Conservation (phyloP, 2,888 invertebrate genomes). For the Phorcus lineatus region DNA sequence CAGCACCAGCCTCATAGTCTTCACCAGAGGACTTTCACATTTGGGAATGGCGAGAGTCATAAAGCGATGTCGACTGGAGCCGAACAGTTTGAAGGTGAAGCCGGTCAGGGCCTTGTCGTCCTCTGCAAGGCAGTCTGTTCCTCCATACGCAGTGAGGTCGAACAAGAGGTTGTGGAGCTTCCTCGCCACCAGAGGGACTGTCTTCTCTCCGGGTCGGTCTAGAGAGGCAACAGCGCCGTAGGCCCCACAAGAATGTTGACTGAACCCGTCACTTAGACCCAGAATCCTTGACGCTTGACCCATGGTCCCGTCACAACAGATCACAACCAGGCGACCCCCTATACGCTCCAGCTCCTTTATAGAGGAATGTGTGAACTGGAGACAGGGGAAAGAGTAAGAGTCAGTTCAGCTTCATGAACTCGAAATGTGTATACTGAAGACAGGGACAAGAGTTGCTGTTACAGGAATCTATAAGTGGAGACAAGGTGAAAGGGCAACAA, state of each 20-base stretch:
- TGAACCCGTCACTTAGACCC: constrained; percentile 69
- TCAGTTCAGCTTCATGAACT: not conserved
- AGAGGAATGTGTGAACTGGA: constrained; percentile 67
- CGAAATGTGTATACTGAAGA: not conserved
- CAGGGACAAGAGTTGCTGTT: too few relatives aligned
- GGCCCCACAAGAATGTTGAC: constrained; percentile 63
- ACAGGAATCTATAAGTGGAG: too few relatives aligned
- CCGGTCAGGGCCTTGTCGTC: constrained; percentile 50
- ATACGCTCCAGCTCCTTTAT: constrained; percentile 56
- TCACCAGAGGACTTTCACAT: constrained; percentile 68
- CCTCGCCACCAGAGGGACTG: constrained; percentile 55
- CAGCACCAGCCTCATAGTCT: constrained; percentile 65
- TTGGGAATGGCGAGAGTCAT: constrained; percentile 67
- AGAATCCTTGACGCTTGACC: constrained; percentile 64
- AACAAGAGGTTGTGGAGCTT: constrained; percentile 66
- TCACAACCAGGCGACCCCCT: constrained; percentile 61
- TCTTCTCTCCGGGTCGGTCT: constrained; percentile 56
- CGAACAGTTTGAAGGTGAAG: constrained; percentile 71
- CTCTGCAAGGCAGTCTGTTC: constrained; percentile 34
- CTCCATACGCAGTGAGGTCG: constrained; percentile 68
- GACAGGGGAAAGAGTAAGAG: constrained; percentile 3
- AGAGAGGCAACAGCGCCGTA: constrained; percentile 71
- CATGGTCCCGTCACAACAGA: constrained; percentile 69
- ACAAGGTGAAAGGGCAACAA: too few relatives aligned
- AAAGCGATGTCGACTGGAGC: constrained; percentile 65